Evolutionary conservation across 2,888 invertebrate genomes (phyloP).

Genomic region (Idaea straminata): DNA sequence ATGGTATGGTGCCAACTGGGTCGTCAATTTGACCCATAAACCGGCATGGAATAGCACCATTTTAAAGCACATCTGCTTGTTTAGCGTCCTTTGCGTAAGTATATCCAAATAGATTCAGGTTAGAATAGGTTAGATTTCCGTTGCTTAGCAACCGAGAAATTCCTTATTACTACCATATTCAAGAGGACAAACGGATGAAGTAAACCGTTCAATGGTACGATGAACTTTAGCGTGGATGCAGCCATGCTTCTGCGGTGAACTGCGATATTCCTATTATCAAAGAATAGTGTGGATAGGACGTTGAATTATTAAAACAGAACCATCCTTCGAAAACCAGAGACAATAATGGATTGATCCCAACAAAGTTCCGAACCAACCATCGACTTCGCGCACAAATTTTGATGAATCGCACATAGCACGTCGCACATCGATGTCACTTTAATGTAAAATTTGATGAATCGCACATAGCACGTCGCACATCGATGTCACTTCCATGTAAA

Average conservation of each 20-base stretch:
- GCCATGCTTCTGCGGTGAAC: slow-evolving; percentile 46
- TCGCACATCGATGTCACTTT: too few species aligned
- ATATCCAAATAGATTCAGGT: neutral
- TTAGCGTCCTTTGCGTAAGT: neutral
- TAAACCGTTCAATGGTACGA: slow-evolving; percentile 33
- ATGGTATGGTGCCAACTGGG: too few species aligned
- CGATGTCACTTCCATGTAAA: too few species aligned
- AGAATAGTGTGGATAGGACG: slow-evolving; percentile 35
- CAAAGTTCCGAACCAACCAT: too few species aligned
- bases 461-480: too few species aligned
- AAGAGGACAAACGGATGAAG: slow-evolving; percentile 31
- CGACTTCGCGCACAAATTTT: too few species aligned
- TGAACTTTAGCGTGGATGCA: slow-evolving; percentile 50
- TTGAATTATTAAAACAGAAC: neutral
- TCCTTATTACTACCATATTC: slow-evolving; percentile 3
- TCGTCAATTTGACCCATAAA: slow-evolving; percentile 33
- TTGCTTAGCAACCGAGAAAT: neutral
- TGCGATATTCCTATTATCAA: slow-evolving; percentile 51
- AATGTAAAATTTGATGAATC: too few species aligned
- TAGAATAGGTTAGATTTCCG: too few species aligned
- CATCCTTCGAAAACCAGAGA: too few species aligned
- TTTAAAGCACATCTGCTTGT: neutral
- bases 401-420: too few species aligned
- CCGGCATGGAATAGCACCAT: slow-evolving; percentile 35
- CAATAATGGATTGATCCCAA: too few species aligned